Evolutionary conservation across 1,140 invertebrate genomes (phyloP).

Genomic region (Eupristina koningsbergeri): DNA sequence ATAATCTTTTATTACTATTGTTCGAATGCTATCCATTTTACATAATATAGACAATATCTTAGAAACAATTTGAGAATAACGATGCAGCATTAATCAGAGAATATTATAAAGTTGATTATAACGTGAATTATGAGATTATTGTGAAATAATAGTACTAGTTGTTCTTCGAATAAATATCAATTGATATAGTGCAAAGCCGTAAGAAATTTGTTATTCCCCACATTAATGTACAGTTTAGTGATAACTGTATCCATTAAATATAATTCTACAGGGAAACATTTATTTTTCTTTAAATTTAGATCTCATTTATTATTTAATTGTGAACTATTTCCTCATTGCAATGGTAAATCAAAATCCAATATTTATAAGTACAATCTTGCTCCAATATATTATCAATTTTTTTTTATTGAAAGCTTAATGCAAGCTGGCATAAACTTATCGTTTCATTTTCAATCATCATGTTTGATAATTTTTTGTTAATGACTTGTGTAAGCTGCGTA

Average conservation of each 20-base stretch:
- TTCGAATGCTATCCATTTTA: conserved; percentile 5
- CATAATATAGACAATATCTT: background rate
- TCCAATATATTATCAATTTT: background rate
- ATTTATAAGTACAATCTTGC: background rate
- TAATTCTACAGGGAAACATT: background rate
- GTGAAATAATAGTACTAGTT: background rate
- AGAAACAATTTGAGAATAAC: conserved; percentile 14
- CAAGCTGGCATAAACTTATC: too few species aligned
- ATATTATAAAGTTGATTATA: conserved; percentile 1
- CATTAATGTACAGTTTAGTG: background rate
- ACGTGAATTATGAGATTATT: background rate
- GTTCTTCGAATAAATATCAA: background rate
- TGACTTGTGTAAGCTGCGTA: too few species aligned
- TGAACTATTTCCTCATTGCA: background rate
- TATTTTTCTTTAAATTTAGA: background rate
- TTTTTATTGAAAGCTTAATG: background rate
- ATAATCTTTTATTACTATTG: background rate
- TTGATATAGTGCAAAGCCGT: background rate
- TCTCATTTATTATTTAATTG: background rate
- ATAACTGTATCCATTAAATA: background rate
- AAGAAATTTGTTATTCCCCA: background rate
- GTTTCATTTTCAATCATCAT: too few species aligned
- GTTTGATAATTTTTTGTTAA: too few species aligned
- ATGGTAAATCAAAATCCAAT: background rate
- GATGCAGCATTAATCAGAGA: background rate